Base-by-base conservation (phyloP, 2,888 invertebrate species). In the Eupsilia transversa region DNA sequence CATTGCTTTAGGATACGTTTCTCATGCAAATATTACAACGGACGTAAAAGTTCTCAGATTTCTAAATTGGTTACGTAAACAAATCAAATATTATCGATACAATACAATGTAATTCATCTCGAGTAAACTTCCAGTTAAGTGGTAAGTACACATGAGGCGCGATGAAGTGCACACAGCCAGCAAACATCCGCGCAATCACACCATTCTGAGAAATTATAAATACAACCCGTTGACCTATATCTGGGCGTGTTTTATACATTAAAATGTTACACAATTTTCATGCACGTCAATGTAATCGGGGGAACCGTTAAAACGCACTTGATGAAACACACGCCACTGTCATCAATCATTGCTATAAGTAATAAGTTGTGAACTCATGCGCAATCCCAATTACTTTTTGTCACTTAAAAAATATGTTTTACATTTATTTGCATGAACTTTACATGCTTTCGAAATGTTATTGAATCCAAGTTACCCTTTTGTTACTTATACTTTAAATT, bases 131-230 rank as follows among this genome's bases (percentile, higher is more conserved):
- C 90, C 91, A 92, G 84, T 80, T 92, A 89, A 92, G 69, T 54
- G 65, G 38, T 49, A 35, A 56, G 90, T 86, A 79, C 84, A 86
- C 87, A 80, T 84, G 88, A 88, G 90, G 90, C 88, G 92, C 86
- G 90, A 90, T 87, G 82, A 89, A 93, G 91, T 92, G 89, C 83
- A 86, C 82, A 83, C 85, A 89, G 89, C 87, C 89, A 87, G 88
- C 92, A 94, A 95, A 95, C 94, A 95, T 94, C 95, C 94, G 93
- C 83, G 91, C 93, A 92, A 92, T 93, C 93, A 90, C 89, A 91
- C 89, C 89, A 91, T 95, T 95, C 95, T 87, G 87, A 93, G 95
- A 94, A 96, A 93, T 94, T 93, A 94, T 93, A 94, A 93, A 94
- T 91, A 92, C 90, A 91, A 89, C 91, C 89, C 90, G 88, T 84